phyloP scores from a whole-genome alignment of 1,140 invertebrate species.

The Ceratosolen fusciceps region DNA sequence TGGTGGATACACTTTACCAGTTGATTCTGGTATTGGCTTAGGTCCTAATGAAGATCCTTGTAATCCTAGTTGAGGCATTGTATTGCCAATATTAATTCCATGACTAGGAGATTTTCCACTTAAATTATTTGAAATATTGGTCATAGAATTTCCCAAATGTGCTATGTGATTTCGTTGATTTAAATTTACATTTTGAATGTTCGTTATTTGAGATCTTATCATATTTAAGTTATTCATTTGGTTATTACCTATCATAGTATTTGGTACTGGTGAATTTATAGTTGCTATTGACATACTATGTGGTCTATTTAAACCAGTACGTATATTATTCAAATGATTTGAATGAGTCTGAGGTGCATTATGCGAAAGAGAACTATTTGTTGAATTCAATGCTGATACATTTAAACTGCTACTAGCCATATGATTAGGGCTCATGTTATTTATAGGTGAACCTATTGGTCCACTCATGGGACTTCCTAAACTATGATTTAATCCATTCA shows the following conservation, averaged over 20 bases:
- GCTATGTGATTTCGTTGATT: conserved; percentile 72
- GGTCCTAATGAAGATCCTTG: conserved; percentile 71
- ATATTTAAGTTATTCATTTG: conserved; percentile 71
- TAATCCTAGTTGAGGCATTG: conserved; percentile 69
- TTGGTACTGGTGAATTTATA: conserved; percentile 75
- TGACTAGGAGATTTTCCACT: conserved; percentile 67
- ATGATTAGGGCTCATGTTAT: conserved; percentile 70
- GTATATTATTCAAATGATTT: conserved; percentile 74
- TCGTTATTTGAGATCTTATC: conserved; percentile 72
- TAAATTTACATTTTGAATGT: conserved; percentile 74
- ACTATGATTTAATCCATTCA: conserved; percentile 70
- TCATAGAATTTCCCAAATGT: conserved; percentile 76
- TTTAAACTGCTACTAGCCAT: conserved; percentile 68
- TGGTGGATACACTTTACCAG: conserved; percentile 92
- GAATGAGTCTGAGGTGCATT: conserved; percentile 73
- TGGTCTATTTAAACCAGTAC: conserved; percentile 71
- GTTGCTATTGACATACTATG: conserved; percentile 76
- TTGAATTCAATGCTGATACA: conserved; percentile 67
- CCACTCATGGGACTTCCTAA: conserved; percentile 71
- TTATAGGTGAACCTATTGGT: conserved; percentile 68
- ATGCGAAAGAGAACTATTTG: conserved; percentile 69
- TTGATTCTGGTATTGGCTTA: conserved; percentile 89
- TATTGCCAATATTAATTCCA: conserved; percentile 68
- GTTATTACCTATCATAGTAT: conserved; percentile 66
- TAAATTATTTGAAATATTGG: conserved; percentile 67